Conservation (phyloP, 2,797 vertebrate genomes). For the Kryptolebias ocellatus region DNA sequence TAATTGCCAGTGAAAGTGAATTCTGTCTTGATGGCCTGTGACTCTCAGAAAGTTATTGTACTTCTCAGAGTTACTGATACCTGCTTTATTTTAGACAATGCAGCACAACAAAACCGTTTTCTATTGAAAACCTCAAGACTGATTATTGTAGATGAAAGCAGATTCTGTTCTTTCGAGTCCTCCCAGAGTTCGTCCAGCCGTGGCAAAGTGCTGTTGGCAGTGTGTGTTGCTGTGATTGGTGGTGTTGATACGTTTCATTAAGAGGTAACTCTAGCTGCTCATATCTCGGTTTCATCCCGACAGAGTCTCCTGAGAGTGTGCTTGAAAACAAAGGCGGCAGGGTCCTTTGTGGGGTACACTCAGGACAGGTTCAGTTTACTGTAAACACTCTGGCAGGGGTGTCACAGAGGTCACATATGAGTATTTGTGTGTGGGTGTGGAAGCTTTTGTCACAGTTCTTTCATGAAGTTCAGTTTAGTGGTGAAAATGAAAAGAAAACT, state of each 20-base stretch:
- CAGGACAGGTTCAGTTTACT: constrained; percentile 68
- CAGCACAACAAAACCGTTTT: constrained; percentile 3
- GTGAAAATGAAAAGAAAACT: constrained; percentile 21
- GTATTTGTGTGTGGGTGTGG: constrained; percentile 54
- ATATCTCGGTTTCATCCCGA: constrained; percentile 63
- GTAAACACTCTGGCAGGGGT: constrained; percentile 72
- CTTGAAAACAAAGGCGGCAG: constrained; percentile 62
- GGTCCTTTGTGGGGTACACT: constrained; percentile 65
- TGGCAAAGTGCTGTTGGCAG: constrained; percentile 47
- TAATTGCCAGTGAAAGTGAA: background rate
- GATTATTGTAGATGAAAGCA: constrained; percentile 16
- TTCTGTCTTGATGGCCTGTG: background rate
- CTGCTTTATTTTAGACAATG: background rate
- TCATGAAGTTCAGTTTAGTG: constrained; percentile 38
- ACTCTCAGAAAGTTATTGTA: background rate
- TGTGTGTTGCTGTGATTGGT: constrained; percentile 65
- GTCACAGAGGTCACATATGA: constrained; percentile 64
- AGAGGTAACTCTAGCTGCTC: constrained; percentile 75
- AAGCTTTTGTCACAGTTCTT: constrained; percentile 47
- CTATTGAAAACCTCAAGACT: background rate
- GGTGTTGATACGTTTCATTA: constrained; percentile 76
- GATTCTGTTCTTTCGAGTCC: constrained; percentile 12
- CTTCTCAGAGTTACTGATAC: background rate
- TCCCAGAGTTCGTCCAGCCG: constrained; percentile 44
- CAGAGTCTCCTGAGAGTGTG: constrained; percentile 63